These are phyloP conservation scores for Sus scrofa DNA, from an alignment of 2,113 vertebrate species.

Conservation along the genomic window T2T-Sscrofa CM000812.6:234946501-234947000, in stretches of 20 bases:
- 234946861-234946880: neutral
- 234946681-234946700: neutral
- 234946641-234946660: neutral
- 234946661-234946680: neutral
- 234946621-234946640: neutral
- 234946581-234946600: neutral
- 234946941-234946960: neutral
- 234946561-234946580: neutral
- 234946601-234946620: neutral
- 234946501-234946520: neutral
- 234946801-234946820: neutral
- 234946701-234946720: neutral
- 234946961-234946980: neutral
- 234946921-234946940: neutral
- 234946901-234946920: conserved; percentile 20
- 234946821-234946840: neutral
- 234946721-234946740: neutral
- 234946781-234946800: neutral
- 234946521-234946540: neutral
- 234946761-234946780: neutral
- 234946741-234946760: neutral
- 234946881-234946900: neutral
- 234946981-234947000: neutral
- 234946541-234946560: neutral
- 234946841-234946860: conserved; percentile 11